phyloP scores from a whole-genome alignment of 2,797 vertebrate species.

The Enteromius anoplus region DNA sequence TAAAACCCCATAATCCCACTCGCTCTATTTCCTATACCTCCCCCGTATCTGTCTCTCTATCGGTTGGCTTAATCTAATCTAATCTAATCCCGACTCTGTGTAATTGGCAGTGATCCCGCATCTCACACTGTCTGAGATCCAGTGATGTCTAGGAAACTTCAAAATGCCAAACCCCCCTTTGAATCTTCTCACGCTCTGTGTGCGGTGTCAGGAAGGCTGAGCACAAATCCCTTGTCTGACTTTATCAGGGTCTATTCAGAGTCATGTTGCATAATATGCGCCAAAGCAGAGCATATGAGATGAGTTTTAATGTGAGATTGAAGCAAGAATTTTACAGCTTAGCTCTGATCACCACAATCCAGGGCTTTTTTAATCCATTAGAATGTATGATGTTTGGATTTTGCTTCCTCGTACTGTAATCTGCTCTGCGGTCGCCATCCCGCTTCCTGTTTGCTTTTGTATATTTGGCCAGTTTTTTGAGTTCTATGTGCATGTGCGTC shows the following conservation, averaged over 20 bases:
- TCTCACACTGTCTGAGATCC: constrained; percentile 34
- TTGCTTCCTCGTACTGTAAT: constrained; percentile 46
- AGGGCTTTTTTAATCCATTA: constrained; percentile 43
- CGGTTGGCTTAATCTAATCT: constrained; percentile 54
- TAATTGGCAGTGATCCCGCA: constrained; percentile 44
- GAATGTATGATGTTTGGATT: constrained; percentile 31
- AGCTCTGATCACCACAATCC: constrained; percentile 33
- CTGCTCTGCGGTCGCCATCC: background rate
- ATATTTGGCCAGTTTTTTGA: background rate
- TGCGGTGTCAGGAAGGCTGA: background rate
- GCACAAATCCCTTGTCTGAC: background rate
- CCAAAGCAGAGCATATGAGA: constrained; percentile 13
- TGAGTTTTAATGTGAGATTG: constrained; percentile 30
- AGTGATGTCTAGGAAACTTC: constrained; percentile 44
- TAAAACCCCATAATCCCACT: constrained; percentile 16
- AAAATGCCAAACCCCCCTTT: background rate
- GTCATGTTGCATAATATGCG: constrained; percentile 28
- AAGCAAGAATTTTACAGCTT: constrained; percentile 28
- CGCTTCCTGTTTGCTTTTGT: constrained; percentile 1
- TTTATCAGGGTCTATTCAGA: constrained; percentile 23
- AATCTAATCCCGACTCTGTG: constrained; percentile 39
- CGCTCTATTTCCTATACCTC: background rate
- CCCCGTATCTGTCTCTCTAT: constrained; percentile 18
- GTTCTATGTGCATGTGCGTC: background rate
- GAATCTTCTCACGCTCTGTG: background rate